phyloP scores from a whole-genome alignment of 2,888 invertebrate genomes.

The Marronus borbonicus region DNA sequence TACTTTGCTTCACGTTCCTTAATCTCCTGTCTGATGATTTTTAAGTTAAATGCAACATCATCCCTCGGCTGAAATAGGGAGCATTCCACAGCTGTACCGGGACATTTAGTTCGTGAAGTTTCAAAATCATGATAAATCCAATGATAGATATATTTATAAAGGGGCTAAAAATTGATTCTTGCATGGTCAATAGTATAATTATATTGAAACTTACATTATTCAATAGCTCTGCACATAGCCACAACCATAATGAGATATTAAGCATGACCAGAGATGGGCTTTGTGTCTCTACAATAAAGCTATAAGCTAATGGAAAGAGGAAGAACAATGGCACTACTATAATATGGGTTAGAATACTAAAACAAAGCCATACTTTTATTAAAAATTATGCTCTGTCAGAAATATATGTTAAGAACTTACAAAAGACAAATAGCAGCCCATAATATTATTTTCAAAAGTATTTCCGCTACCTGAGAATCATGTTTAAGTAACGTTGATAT shows the following conservation, averaged over 20 bases:
- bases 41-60: slow-evolving; percentile 59
- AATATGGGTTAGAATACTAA: slow-evolving; percentile 54
- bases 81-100: slow-evolving; percentile 58
- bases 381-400: background rate
- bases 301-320: slow-evolving; percentile 54
- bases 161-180: slow-evolving; percentile 54
- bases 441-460: slow-evolving; percentile 47
- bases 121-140: slow-evolving; percentile 56
- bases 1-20: slow-evolving; percentile 59
- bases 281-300: slow-evolving; percentile 50
- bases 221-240: slow-evolving; percentile 54
- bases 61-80: slow-evolving; percentile 59
- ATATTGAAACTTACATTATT: slow-evolving; percentile 54
- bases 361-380: slow-evolving; percentile 18
- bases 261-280: slow-evolving; percentile 45
- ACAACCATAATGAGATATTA: slow-evolving; percentile 56
- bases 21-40: slow-evolving; percentile 58
- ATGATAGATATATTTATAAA: slow-evolving; percentile 59
- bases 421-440: slow-evolving; percentile 44
- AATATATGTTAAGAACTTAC: slow-evolving; percentile 41
- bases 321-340: slow-evolving; percentile 54
- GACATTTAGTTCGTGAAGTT: slow-evolving; percentile 55
- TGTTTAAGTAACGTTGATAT: slow-evolving; percentile 53
- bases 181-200: background rate
- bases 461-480: slow-evolving; percentile 44